phyloP scores from a whole-genome alignment of 2,113 vertebrate genomes.

The Xerus inauris region DNA sequence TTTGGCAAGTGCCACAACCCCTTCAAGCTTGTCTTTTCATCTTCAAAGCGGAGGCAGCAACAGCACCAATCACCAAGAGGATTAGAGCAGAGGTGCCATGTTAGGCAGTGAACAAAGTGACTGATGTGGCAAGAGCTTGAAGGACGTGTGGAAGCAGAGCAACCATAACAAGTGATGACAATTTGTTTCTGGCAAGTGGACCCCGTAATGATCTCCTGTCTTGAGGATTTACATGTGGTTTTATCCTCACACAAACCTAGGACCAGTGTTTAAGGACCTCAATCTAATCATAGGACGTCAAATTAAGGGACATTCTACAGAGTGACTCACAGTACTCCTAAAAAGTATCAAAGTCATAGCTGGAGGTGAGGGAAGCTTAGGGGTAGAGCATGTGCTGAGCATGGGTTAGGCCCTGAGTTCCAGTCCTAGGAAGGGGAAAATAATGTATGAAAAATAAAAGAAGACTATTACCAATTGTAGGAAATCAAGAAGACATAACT shows the following conservation, averaged over 20 bases:
- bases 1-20: too few relatives aligned
- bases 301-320: neutral
- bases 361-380: neutral
- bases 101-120: too few relatives aligned
- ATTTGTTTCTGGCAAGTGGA: too few relatives aligned
- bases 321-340: neutral
- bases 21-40: too few relatives aligned
- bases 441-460: neutral
- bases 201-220: neutral
- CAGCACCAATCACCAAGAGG: too few relatives aligned
- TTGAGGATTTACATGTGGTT: neutral
- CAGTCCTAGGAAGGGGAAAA: too few relatives aligned
- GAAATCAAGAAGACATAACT: neutral
- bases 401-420: neutral
- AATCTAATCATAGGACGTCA: neutral
- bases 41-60: too few relatives aligned
- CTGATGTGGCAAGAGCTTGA: too few relatives aligned
- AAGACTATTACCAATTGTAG: neutral
- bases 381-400: neutral
- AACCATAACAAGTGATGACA: too few relatives aligned
- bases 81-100: too few relatives aligned
- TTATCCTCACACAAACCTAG: neutral
- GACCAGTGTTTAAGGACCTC: neutral
- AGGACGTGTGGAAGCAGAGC: too few relatives aligned
- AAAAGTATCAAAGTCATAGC: neutral